Conservation (phyloP, 2,113 vertebrate genomes). For the Nibea albiflora region DNA sequence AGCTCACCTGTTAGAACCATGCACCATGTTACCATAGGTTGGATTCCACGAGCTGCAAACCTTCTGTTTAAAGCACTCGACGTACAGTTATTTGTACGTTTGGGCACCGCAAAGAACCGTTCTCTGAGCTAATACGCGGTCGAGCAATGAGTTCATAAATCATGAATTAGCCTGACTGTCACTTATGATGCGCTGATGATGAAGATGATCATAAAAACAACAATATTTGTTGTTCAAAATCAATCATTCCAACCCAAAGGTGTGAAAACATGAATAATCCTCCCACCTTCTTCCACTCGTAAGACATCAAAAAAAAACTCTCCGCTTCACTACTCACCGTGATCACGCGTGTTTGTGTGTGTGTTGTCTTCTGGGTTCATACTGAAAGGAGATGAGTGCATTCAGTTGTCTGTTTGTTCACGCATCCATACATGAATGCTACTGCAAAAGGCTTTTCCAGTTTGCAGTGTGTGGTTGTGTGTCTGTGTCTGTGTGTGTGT, state of each 20-base stretch:
- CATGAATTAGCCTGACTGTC: slow-evolving; percentile 12
- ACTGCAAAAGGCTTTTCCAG: slow-evolving; percentile 57
- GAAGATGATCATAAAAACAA: background rate
- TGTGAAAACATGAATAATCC: slow-evolving; percentile 34
- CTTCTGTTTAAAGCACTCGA: background rate
- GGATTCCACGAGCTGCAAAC: too few relatives aligned
- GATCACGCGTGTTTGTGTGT: slow-evolving; percentile 23
- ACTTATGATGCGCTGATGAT: slow-evolving; percentile 2
- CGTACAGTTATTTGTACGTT: background rate
- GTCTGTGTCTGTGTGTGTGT: slow-evolving; percentile 40
- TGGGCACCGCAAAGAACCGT: background rate
- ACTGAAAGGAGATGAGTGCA: slow-evolving; percentile 36
- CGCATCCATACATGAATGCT: slow-evolving; percentile 45
- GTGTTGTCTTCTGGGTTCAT: slow-evolving; percentile 29
- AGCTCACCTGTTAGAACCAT: too few relatives aligned
- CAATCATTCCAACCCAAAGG: slow-evolving; percentile 1
- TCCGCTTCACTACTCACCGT: slow-evolving; percentile 5
- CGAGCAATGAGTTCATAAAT: background rate
- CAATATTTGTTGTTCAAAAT: slow-evolving; percentile 28
- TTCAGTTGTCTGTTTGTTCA: slow-evolving; percentile 46
- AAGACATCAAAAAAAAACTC: slow-evolving; percentile 18
- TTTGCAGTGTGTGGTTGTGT: slow-evolving; percentile 46
- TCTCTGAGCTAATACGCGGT: background rate
- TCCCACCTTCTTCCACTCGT: slow-evolving; percentile 17
- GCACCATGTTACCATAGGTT: too few relatives aligned